phyloP scores from a whole-genome alignment of 1,140 invertebrate species.

The Riptortus pedestris region DNA sequence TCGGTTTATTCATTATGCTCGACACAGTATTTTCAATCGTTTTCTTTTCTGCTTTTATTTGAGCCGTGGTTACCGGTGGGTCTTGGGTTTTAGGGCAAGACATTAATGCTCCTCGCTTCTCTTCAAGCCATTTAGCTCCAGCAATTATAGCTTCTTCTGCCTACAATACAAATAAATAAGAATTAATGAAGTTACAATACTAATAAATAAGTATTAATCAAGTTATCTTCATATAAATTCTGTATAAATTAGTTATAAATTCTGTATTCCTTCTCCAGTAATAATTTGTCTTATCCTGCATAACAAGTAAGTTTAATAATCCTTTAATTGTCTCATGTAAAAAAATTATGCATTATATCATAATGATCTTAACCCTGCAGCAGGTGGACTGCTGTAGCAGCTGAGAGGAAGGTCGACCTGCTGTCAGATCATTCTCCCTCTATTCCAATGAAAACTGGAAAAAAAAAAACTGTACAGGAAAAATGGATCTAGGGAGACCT shows the following conservation, averaged over 20 bases:
- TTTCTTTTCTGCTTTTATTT: slow-evolving; percentile 63
- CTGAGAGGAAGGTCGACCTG: too few species aligned
- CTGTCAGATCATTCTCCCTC: too few species aligned
- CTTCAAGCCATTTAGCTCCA: slow-evolving; percentile 37
- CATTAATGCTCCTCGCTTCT: slow-evolving; percentile 39
- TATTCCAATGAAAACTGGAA: too few species aligned
- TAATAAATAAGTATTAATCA: background rate
- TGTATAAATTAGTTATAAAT: background rate
- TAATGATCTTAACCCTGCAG: too few species aligned
- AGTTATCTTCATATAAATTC: background rate
- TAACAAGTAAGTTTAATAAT: too few species aligned
- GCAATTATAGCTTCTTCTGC: slow-evolving; percentile 39
- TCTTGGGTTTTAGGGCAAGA: slow-evolving; percentile 49
- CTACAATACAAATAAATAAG: slow-evolving; percentile 5
- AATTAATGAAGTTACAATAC: background rate
- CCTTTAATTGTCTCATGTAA: too few species aligned
- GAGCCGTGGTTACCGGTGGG: slow-evolving; percentile 61
- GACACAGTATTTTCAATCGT: slow-evolving; percentile 55
- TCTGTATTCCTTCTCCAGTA: too few species aligned
- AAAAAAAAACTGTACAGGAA: too few species aligned
- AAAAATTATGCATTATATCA: too few species aligned
- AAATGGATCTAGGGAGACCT: too few species aligned
- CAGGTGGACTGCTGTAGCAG: too few species aligned
- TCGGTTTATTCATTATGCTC: slow-evolving; percentile 74
- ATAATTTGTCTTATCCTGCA: too few species aligned